Conservation (phyloP, 2,888 invertebrate genomes). For the Diploptera punctata region DNA sequence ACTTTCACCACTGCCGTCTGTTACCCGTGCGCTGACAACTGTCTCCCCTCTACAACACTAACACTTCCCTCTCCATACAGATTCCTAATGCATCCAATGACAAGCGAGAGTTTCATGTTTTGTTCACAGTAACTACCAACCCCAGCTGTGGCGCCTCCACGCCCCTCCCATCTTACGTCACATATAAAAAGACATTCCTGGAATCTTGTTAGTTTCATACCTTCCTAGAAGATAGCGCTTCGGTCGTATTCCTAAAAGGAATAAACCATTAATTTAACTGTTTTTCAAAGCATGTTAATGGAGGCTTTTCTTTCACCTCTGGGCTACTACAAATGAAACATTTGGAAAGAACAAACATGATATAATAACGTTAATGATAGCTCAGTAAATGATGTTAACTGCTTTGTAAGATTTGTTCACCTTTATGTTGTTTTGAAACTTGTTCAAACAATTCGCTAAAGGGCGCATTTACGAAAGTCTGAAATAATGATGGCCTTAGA, state of each 20-base stretch:
- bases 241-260: neutral
- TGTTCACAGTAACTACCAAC: neutral
- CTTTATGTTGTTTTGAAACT: too few species aligned
- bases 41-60: too few species aligned
- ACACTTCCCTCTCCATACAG: neutral
- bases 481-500: too few species aligned
- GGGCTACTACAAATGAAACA: slow-evolving; percentile 19
- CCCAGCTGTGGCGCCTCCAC: slow-evolving; percentile 5
- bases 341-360: slow-evolving; percentile 19
- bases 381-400: neutral
- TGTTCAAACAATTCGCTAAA: too few species aligned
- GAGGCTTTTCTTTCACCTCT: slow-evolving; percentile 20
- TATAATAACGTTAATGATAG: neutral
- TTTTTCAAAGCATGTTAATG: slow-evolving; percentile 26
- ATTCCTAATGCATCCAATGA: neutral
- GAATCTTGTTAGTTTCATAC: slow-evolving; percentile 2
- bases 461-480: too few species aligned
- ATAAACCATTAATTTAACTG: slow-evolving; percentile 31
- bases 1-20: slow-evolving; percentile 30
- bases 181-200: neutral
- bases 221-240: slow-evolving; percentile 32
- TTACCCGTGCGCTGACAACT: slow-evolving; percentile 12
- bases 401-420: neutral
- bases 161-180: slow-evolving; percentile 25
- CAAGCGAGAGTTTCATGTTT: too few species aligned